A percentile compares a stretch with the other conserved stretches of the same genome.
Evolutionary conservation across 2,888 invertebrate genomes (phyloP).

Genomic region (Ichneumoninae sp.): DNA sequence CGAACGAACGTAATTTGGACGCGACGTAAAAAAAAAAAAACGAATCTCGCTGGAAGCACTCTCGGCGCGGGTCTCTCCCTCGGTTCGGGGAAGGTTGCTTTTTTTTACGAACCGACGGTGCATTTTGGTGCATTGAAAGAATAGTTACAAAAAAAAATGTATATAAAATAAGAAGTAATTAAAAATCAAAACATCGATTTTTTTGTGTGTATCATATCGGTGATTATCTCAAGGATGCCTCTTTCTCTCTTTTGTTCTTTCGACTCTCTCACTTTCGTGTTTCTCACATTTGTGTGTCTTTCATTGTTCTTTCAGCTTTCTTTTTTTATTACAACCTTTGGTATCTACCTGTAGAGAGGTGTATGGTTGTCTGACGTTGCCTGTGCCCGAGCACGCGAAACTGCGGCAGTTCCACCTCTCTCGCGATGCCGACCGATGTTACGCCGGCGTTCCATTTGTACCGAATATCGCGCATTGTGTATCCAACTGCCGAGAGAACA

Average conservation of each 20-base stretch:
- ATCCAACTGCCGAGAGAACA: conserved; percentile 91
- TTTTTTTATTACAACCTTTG: conserved; percentile 74
- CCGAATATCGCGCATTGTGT: conserved; percentile 98
- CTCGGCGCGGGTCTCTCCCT: conserved; percentile 41
- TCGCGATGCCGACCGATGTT: conserved; percentile 97
- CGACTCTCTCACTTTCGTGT: conserved; percentile 56
- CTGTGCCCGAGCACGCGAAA: conserved; percentile 98
- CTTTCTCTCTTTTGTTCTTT: conserved; percentile 76
- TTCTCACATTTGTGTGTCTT: conserved; percentile 55
- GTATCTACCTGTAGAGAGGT: conserved; percentile 96
- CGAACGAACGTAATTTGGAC: conserved; percentile 7
- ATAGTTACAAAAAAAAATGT: conserved; percentile 43
- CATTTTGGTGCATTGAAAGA: conserved; percentile 64
- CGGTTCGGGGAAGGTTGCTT: conserved; percentile 11
- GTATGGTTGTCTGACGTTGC: conserved; percentile 96
- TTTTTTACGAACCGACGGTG: conserved; percentile 53
- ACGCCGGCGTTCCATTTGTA: conserved; percentile 98
- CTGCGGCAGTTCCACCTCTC: conserved; percentile 98
- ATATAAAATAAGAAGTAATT: conserved; percentile 11
- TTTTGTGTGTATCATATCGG: conserved; percentile 42
- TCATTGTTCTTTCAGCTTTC: conserved; percentile 50
- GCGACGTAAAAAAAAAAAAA: neutral
- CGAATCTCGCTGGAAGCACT: conserved; percentile 34
- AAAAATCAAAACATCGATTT: conserved; percentile 11
- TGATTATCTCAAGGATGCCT: conserved; percentile 75